Conservation (phyloP, 1,140 invertebrate species). For the Zaprionus vittiger region DNA sequence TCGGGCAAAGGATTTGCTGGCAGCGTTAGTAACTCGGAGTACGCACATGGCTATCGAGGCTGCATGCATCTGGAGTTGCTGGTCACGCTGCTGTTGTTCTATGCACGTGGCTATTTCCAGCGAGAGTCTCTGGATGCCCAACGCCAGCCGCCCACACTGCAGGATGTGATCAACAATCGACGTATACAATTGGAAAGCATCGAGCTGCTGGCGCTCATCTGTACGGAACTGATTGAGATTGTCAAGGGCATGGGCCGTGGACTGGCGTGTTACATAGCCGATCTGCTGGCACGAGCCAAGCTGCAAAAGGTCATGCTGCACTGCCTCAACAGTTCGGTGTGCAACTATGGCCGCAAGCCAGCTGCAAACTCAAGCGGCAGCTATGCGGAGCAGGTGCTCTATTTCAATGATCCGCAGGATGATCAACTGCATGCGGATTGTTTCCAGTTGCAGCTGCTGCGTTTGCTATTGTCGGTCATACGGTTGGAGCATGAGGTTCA, state of each 20-base stretch:
- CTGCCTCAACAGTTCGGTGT: conserved; percentile 92
- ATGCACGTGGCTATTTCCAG: conserved; percentile 92
- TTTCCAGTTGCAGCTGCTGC: conserved; percentile 91
- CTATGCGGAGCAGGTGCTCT: conserved; percentile 93
- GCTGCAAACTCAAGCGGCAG: conserved; percentile 80
- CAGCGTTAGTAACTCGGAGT: conserved; percentile 87
- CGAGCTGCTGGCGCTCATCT: conserved; percentile 91
- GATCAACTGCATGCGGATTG: conserved; percentile 89
- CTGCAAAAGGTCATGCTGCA: conserved; percentile 95
- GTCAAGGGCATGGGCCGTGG: conserved; percentile 93
- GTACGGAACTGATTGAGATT: conserved; percentile 91
- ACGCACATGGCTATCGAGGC: conserved; percentile 88
- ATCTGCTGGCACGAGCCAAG: conserved; percentile 92
- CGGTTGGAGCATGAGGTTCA: conserved; percentile 90
- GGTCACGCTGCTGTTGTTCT: conserved; percentile 92
- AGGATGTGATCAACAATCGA: conserved; percentile 91
- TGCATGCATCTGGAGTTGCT: conserved; percentile 94
- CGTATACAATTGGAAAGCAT: conserved; percentile 91
- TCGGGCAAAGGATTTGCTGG: conserved; percentile 92
- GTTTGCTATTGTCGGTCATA: conserved; percentile 88
- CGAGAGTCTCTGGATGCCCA: conserved; percentile 85
- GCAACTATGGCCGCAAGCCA: conserved; percentile 75
- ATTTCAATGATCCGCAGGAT: conserved; percentile 91
- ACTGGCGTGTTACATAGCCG: conserved; percentile 92
- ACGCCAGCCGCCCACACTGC: conserved; percentile 87